A percentile compares a stretch with the other conserved stretches of the same genome.
Evolutionary conservation across 2,888 invertebrate genomes (phyloP).

Genomic region (Amiota mariae): DNA sequence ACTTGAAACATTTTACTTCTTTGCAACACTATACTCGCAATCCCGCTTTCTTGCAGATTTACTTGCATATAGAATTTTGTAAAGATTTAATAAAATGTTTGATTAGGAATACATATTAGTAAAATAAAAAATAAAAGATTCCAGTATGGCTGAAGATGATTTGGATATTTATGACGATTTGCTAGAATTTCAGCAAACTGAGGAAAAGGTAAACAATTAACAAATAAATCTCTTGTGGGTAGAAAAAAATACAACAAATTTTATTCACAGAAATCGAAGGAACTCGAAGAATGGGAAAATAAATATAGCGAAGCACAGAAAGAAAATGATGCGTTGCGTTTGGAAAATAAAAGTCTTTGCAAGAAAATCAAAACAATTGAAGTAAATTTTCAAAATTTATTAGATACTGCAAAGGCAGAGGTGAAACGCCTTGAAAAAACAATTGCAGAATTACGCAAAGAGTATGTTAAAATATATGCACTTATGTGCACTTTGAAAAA

Average conservation of each 20-base stretch:
- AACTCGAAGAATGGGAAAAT: conserved; percentile 56
- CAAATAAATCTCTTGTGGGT: background rate
- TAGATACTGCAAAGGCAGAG: conserved; percentile 69
- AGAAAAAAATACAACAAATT: background rate
- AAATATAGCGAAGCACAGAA: conserved; percentile 54
- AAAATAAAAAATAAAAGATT: too few species aligned
- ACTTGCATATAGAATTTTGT: too few species aligned
- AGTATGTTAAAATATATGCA: conserved; percentile 57
- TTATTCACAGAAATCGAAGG: conserved; percentile 61
- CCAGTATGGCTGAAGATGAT: conserved; percentile 48
- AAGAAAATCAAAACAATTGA: conserved; percentile 64
- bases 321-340: conserved; percentile 53
- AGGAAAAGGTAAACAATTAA: conserved; percentile 58
- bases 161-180: conserved; percentile 69
- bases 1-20: too few species aligned
- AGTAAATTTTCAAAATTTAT: conserved; percentile 65
- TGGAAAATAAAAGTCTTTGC: conserved; percentile 56
- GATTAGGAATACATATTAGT: too few species aligned
- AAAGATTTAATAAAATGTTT: too few species aligned
- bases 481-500: background rate
- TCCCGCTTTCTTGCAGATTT: too few species aligned
- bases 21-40: too few species aligned
- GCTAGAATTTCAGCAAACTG: conserved; percentile 64
- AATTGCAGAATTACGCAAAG: conserved; percentile 64
- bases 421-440: conserved; percentile 66